phyloP scores from a whole-genome alignment of 2,113 vertebrate genomes.

The Xenus cinereus region DNA sequence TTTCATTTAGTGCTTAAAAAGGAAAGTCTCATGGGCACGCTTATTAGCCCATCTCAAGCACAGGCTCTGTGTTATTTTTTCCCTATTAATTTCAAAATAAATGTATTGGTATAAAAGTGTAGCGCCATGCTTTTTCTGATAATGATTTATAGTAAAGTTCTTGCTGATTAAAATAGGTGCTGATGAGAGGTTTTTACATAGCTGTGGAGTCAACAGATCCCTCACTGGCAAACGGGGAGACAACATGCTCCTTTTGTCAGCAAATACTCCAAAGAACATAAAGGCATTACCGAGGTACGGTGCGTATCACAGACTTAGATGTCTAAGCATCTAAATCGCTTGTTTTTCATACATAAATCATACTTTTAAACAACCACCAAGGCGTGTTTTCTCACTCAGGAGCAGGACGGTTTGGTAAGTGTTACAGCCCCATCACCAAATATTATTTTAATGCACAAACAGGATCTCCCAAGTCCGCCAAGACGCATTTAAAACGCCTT shows the following conservation, averaged over 20 bases:
- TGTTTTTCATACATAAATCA: conserved; percentile 56
- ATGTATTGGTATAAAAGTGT: conserved; percentile 23
- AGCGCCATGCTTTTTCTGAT: conserved; percentile 14
- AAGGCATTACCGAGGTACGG: conserved; percentile 52
- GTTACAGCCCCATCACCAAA: not conserved
- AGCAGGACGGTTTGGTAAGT: not conserved
- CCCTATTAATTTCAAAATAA: conserved; percentile 67
- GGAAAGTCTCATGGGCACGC: conserved; percentile 67
- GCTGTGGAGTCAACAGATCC: conserved; percentile 56
- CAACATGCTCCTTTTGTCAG: conserved; percentile 72
- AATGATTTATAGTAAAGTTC: conserved; percentile 65
- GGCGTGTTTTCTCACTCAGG: not conserved
- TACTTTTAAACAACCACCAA: not conserved
- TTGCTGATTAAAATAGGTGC: conserved; percentile 57
- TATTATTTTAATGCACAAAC: conserved; percentile 16
- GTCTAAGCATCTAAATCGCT: conserved; percentile 27
- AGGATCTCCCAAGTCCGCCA: not conserved
- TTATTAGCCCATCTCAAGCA: conserved; percentile 67
- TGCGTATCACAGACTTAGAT: not conserved
- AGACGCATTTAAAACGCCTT: not conserved
- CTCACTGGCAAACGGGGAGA: conserved; percentile 19
- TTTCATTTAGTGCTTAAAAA: conserved; percentile 72
- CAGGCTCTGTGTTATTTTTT: conserved; percentile 47
- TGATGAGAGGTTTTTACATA: conserved; percentile 55
- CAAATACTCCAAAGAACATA: conserved; percentile 71